Conservation (phyloP, 92 coral and sea anemone genomes). For the Meandrina meandrites region DNA sequence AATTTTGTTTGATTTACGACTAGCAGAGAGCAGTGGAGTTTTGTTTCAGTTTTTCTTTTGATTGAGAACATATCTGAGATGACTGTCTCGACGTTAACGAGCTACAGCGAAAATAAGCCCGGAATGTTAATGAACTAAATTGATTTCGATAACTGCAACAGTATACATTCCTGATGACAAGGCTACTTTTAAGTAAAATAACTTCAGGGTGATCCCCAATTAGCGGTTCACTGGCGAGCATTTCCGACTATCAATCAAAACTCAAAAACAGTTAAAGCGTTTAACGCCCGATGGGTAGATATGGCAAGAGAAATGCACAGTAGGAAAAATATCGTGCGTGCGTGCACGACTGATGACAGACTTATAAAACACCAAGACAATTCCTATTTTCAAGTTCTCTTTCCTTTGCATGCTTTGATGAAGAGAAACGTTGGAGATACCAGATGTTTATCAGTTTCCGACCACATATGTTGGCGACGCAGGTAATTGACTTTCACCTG, state of each 20-base stretch:
- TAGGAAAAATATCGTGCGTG: background rate
- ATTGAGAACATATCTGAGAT: background rate
- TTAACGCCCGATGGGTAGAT: background rate
- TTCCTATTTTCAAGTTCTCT: background rate
- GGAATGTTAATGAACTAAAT: conserved; percentile 11
- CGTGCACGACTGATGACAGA: background rate
- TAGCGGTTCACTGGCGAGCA: background rate
- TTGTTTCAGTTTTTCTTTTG: background rate
- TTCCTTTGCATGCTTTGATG: background rate
- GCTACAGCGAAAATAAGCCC: background rate
- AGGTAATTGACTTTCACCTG: background rate
- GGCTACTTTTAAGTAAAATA: background rate
- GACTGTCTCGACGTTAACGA: background rate
- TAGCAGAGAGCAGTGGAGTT: background rate
- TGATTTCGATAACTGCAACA: background rate
- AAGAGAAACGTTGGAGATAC: background rate
- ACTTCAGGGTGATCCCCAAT: conserved; percentile 13
- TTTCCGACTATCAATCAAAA: conserved; percentile 15
- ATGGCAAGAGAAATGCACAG: background rate
- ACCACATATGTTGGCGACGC: background rate
- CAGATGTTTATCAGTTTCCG: background rate
- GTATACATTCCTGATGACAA: background rate
- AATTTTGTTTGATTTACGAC: background rate
- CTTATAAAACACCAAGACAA: background rate
- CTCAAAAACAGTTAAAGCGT: background rate